Evolutionary conservation across 1,140 invertebrate genomes (phyloP).

Genomic region (Oryctes rhinoceros): DNA sequence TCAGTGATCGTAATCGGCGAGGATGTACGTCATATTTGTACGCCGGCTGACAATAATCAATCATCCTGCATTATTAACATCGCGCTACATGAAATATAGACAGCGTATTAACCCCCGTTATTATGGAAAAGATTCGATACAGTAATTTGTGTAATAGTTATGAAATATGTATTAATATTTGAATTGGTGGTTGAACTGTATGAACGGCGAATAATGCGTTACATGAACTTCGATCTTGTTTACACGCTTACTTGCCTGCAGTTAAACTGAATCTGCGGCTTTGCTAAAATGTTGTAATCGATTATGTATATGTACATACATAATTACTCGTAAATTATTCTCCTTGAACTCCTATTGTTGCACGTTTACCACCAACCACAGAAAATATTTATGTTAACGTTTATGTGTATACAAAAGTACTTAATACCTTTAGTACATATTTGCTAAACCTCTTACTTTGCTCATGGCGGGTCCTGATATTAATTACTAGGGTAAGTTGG

Average conservation of each 20-base stretch:
- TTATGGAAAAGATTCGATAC: neutral
- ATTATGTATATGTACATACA: no score
- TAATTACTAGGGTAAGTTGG: no score
- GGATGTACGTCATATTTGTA: slow-evolving; percentile 4
- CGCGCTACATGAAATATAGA: neutral
- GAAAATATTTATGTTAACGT: no score
- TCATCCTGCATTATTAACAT: slow-evolving; percentile 19
- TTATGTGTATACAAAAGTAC: no score
- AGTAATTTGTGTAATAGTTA: neutral
- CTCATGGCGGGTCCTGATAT: no score
- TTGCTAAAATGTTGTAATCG: no score
- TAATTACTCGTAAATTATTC: no score
- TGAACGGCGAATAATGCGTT: neutral
- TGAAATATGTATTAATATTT: neutral
- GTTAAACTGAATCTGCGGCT: no score
- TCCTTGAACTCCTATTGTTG: no score
- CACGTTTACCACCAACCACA: no score
- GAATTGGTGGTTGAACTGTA: neutral
- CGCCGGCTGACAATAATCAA: slow-evolving; percentile 9
- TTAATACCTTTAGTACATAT: no score
- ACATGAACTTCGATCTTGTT: neutral
- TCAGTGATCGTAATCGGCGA: slow-evolving; percentile 6
- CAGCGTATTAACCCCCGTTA: neutral
- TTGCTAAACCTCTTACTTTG: no score
- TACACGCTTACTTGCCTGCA: neutral